Base-by-base conservation (phyloP, 2,113 vertebrate species). In the Sakesphorus luctuosus region DNA sequence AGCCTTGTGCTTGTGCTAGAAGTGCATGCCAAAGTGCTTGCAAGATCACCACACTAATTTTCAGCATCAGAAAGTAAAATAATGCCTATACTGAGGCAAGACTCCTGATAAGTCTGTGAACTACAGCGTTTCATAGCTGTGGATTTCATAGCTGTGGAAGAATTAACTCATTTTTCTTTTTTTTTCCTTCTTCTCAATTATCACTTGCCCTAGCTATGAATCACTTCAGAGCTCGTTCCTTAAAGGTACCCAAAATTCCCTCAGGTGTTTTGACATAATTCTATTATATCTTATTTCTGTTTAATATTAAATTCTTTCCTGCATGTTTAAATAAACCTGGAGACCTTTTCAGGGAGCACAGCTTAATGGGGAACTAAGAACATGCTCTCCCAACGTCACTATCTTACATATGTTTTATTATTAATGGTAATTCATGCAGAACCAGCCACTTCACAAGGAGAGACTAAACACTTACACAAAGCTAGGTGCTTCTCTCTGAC, bases 251-350 rank as follows among this genome's bases (percentile, higher is more conserved):
- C 59, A 95, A 97, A 97, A 97, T 90, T 94, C 96, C 97, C 97
- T 95, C 90, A 96, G 97, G 97, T 97, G 95, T 96, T 97, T 95
- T 97, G 97, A 97, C 97, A 94, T 83, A 80, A 55, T 94, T 98
- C 97, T 97, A 98, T 97, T 96, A 96, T 87, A 95, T 97, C 93
- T 88, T 96, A 89, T 97, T 96, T 97, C 94, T 98, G 95, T 96
- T 98, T 97, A 97, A 97, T 97, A 96, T 46, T 92, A 95, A 97
- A 90, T 89, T 76, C 75, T 95, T 95, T 93, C 90, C 96, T 95
- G 94, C 92, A 94, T 96, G 97, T 97, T 63, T 76, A 96, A 96
- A 96, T 96, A 94, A 98, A 97, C 96, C 96, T 90, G 89, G 95
- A 96, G 96, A 94, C 63, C 84, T 85, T 97, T 96, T 83, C 93